A percentile compares a stretch with the other conserved stretches of the same genome.
These are phyloP conservation scores for Pollenia angustigena DNA, from an alignment of 2,888 invertebrate genomes.

Conservation along the genomic window DNA sequence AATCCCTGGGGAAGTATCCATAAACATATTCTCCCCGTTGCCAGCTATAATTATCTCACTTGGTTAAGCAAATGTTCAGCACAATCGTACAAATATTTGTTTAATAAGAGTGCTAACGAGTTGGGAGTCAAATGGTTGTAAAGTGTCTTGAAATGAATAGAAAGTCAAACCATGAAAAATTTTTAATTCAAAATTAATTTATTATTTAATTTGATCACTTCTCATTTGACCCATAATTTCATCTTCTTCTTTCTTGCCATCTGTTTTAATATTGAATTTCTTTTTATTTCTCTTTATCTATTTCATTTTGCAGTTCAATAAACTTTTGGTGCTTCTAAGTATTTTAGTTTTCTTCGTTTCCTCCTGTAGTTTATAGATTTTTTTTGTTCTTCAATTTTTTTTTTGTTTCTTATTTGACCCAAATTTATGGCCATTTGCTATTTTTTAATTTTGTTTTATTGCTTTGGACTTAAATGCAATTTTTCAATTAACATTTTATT, in stretches of 20 bases:
- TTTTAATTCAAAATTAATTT: background rate
- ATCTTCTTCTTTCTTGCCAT: background rate
- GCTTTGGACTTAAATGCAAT: constrained; percentile 57
- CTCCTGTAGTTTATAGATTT: background rate
- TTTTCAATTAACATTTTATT: constrained; percentile 53
- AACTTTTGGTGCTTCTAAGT: constrained; percentile 44
- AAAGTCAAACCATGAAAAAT: no score
- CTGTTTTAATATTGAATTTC: constrained; percentile 13
- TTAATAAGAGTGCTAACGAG: no score
- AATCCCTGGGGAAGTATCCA: no score
- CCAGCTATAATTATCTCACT: no score
- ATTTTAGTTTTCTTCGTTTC: constrained; percentile 32
- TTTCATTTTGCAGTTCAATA: constrained; percentile 44
- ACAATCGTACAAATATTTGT: no score
- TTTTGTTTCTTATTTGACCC: constrained; percentile 43
- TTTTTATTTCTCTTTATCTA: constrained; percentile 18
- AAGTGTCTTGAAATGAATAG: no score
- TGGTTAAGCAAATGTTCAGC: no score
- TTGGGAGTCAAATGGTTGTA: no score
- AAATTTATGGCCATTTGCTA: constrained; percentile 43
- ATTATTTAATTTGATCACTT: background rate
- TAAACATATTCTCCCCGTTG: no score
- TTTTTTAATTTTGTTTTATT: constrained; percentile 54
- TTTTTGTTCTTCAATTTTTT: background rate
- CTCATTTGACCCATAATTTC: background rate